These are phyloP conservation scores for Chinchilla lanigera DNA, from an alignment of 2,113 vertebrate species.

Conservation along the genomic window DNA sequence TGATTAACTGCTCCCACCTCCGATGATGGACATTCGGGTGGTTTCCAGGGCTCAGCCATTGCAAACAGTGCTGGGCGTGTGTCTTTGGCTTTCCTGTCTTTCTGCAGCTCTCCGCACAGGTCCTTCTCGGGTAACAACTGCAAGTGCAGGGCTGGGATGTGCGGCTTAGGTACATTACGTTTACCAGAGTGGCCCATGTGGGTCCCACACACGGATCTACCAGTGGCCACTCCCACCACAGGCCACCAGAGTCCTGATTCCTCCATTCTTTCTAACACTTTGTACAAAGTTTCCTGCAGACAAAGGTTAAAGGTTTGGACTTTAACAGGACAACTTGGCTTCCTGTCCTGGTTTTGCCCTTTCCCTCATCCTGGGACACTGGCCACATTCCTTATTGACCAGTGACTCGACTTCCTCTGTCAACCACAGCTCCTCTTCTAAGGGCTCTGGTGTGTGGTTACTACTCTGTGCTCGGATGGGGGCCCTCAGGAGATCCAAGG, in stretches of 20 bases:
- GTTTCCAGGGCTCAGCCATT: background rate
- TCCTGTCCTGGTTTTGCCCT: background rate
- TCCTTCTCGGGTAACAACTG: background rate
- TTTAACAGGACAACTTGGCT: background rate
- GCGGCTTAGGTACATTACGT: background rate
- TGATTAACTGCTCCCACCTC: background rate
- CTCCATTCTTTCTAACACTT: background rate
- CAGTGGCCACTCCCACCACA: background rate
- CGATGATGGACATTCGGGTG: background rate
- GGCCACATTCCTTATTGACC: background rate
- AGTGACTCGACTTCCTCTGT: background rate
- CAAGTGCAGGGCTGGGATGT: background rate
- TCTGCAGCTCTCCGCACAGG: background rate
- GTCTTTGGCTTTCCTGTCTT: background rate
- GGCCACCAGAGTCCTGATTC: background rate
- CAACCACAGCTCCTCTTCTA: background rate
- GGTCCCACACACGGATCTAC: background rate
- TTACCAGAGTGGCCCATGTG: background rate
- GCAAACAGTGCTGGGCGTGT: background rate
- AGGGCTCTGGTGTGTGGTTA: background rate
- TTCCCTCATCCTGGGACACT: background rate
- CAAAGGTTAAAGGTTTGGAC: background rate
- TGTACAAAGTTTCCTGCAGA: no score
- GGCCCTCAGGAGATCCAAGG: background rate
- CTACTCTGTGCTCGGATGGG: background rate